phyloP scores from a whole-genome alignment of 64 coral and sea anemone species.

The Stichodactyla helianthus region DNA sequence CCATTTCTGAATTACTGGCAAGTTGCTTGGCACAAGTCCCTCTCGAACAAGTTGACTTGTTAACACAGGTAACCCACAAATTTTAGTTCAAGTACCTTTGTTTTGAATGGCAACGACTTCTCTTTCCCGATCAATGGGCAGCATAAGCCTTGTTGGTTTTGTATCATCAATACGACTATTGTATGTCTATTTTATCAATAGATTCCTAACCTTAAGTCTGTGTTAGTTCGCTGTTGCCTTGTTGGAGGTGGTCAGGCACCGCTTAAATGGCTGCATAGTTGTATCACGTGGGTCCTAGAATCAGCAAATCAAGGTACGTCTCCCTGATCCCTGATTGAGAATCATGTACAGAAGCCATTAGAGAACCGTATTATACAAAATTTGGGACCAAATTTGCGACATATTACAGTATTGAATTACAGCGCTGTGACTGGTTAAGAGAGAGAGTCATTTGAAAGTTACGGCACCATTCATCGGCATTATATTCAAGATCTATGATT shows the following conservation, averaged over 20 bases:
- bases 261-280: slow-evolving; percentile 43
- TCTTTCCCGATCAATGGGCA: not conserved
- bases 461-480: not conserved
- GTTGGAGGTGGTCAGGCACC: slow-evolving; percentile 11
- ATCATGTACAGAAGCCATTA: too few relatives aligned
- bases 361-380: too few relatives aligned
- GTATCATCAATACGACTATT: not conserved
- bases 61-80: slow-evolving; percentile 20
- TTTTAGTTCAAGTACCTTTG: not conserved
- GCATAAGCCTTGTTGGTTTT: not conserved
- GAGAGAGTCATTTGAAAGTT: not conserved
- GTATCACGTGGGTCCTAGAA: slow-evolving; percentile 28
- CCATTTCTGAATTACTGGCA: not conserved
- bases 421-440: too few relatives aligned
- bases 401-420: too few relatives aligned
- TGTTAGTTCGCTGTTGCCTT: slow-evolving; percentile 23
- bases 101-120: not conserved
- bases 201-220: not conserved
- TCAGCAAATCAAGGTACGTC: not conserved
- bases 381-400: too few relatives aligned
- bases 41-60: not conserved
- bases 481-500: too few relatives aligned
- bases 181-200: not conserved
- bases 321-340: too few relatives aligned
- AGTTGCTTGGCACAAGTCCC: slow-evolving; percentile 6